Percentiles rank a stretch among this genome's conserved stretches.
These are phyloP conservation scores for Sylvietta virens DNA, from an alignment of 2,113 vertebrate species.

Conservation along the genomic window DNA sequence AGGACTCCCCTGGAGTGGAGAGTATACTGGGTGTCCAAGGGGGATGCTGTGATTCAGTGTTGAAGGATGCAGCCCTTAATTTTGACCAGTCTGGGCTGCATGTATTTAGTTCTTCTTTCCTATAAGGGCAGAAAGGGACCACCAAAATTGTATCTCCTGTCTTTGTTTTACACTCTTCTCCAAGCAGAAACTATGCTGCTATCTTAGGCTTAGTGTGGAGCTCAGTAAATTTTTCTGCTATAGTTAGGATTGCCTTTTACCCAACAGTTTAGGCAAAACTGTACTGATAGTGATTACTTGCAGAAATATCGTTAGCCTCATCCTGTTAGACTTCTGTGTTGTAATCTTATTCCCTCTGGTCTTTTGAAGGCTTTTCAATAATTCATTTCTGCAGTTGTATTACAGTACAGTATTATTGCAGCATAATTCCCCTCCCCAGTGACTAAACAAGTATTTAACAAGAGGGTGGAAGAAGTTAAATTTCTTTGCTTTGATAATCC, in stretches of 20 bases:
- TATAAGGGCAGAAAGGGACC: background rate
- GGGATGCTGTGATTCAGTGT: rapidly evolving
- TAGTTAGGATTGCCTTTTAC: background rate
- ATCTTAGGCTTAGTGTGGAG: background rate
- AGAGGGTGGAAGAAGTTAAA: background rate
- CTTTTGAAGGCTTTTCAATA: background rate
- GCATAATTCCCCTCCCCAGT: background rate
- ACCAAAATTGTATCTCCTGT: background rate
- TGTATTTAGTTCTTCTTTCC: background rate
- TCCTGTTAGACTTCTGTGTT: background rate
- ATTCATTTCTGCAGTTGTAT: background rate
- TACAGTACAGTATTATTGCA: background rate
- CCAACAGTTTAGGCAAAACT: background rate
- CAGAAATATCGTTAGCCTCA: background rate
- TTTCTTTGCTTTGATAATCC: background rate
- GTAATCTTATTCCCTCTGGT: background rate
- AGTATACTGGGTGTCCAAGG: background rate
- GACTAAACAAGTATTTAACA: background rate
- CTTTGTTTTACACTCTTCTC: background rate
- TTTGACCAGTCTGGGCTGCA: background rate
- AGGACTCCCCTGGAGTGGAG: background rate
- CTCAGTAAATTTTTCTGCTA: background rate
- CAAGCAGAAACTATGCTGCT: background rate
- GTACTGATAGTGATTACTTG: background rate
- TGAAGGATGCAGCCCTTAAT: background rate